Evolutionary conservation across 92 coral and sea anemone genomes (phyloP), one percentile per base, ranked within the genome.

Genomic region (Ricordea florida): DNA sequence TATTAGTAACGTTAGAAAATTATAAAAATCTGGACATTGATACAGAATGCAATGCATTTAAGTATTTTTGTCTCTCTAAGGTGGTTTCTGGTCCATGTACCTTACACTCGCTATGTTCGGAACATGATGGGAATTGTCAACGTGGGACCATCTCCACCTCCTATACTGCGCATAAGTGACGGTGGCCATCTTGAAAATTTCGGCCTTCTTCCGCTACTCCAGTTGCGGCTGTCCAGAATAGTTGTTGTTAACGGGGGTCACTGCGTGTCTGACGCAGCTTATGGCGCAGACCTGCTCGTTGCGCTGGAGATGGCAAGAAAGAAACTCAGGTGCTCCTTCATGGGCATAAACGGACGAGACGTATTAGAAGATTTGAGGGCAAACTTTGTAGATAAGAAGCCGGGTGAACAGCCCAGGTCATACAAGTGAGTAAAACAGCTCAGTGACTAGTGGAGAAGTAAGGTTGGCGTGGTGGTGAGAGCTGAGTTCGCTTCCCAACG

Each of bases 171-270:
- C 37, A 66, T 86, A 6, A 86, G 91, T 40, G 91, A 85, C 31
- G 90, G 90, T 8, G 90, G 90, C 11, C 90, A 85, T 48, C 58
- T 55, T 50, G 90, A 85, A 62, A 85, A 85, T 42, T 68, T 85
- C 3, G 86, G 90, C 29, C 21, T 79, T 52, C 37, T 79, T 29
- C 91, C 87, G 8, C 29, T 86, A 37, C 43, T 86, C 53, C 80
- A 80, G 69, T 34, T 66, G 18, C 41, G 72, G 24, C 36, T 76
- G 42, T 44, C 55, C 20, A 87, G 38, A 35, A 87, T 87, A 22
- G 72, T 81, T 4, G 76, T 64, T 15, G 69, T 87, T 4, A 47
- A 87, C 23, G 87, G 83, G 16, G 83, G 87, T 50, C 9, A 1
- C 14, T 18, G 21, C 9, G 62, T 41, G 15, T 13, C 21, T 0